These are phyloP conservation scores for Pteronura brasiliensis DNA, from an alignment of 2,113 vertebrate species.

Conservation along the genomic window DNA sequence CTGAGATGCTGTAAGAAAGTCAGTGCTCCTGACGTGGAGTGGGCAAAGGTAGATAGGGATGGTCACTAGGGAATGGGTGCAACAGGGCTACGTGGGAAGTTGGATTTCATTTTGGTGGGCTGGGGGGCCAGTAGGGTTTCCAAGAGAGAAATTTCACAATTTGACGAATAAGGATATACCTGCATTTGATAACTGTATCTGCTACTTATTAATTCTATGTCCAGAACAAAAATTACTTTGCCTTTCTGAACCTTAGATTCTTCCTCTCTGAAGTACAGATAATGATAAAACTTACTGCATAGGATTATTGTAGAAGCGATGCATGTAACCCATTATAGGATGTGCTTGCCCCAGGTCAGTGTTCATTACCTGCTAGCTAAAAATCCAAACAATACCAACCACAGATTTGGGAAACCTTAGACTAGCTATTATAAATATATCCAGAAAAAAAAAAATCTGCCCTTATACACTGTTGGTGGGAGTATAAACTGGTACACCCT, in stretches of 20 bases:
- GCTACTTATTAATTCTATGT: not conserved
- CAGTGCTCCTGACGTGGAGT: too few species aligned
- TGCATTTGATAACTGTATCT: not conserved
- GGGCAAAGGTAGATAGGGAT: fast-evolving
- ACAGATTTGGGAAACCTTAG: not conserved
- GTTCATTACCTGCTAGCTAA: fast-evolving
- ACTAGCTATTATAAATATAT: not conserved
- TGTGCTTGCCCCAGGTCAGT: fast-evolving
- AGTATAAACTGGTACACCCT: too few species aligned
- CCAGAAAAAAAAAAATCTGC: not conserved
- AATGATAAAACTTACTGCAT: fast-evolving
- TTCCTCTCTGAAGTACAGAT: not conserved
- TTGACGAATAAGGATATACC: not conserved
- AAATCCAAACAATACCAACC: not conserved
- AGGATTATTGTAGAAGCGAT: not conserved
- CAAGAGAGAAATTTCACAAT: not conserved
- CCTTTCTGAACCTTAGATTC: not conserved
- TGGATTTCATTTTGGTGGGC: not conserved
- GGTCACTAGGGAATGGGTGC: not conserved
- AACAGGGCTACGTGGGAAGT: not conserved
- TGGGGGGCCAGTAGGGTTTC: not conserved
- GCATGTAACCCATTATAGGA: fast-evolving
- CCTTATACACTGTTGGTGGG: not conserved
- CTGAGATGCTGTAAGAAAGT: not conserved
- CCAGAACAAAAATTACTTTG: not conserved